Evolutionary conservation across 2,113 vertebrate genomes (phyloP).

Genomic region (Ctenomys sociabilis): DNA sequence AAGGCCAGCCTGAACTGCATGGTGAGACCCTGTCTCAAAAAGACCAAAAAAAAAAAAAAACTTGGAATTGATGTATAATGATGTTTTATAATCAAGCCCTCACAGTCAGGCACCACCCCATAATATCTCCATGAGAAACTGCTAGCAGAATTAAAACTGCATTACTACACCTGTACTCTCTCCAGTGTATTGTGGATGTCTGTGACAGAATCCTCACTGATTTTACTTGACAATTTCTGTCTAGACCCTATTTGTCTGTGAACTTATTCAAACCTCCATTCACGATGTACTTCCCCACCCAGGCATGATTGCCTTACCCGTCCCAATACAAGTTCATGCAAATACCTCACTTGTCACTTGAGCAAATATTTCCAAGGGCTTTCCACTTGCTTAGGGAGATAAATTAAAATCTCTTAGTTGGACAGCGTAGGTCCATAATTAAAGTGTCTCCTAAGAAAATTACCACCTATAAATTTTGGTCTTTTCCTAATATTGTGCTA

Average conservation of each 20-base stretch:
- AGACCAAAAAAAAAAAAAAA: too few relatives aligned
- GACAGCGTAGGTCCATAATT: neutral
- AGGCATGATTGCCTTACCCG: neutral
- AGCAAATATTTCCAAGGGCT: conserved; percentile 16
- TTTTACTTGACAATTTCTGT: neutral
- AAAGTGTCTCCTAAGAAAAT: neutral
- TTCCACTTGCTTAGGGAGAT: neutral
- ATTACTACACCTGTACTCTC: neutral
- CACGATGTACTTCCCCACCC: neutral
- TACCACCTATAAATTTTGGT: conserved; percentile 3
- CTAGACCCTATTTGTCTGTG: conserved; percentile 19
- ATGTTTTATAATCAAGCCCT: conserved; percentile 42
- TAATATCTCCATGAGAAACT: neutral
- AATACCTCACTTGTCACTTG: neutral
- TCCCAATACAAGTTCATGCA: neutral
- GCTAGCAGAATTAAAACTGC: conserved; percentile 27
- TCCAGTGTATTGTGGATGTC: neutral
- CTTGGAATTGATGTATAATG: neutral
- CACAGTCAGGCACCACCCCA: neutral
- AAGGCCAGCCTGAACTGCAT: too few relatives aligned
- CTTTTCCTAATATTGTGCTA: neutral
- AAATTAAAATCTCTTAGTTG: neutral
- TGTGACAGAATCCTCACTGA: conserved; percentile 45
- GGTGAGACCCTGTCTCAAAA: too few relatives aligned
- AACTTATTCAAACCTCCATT: neutral